phyloP scores from a whole-genome alignment of 53 echinoderm and acorn worm species.

The Crossaster papposus region DNA sequence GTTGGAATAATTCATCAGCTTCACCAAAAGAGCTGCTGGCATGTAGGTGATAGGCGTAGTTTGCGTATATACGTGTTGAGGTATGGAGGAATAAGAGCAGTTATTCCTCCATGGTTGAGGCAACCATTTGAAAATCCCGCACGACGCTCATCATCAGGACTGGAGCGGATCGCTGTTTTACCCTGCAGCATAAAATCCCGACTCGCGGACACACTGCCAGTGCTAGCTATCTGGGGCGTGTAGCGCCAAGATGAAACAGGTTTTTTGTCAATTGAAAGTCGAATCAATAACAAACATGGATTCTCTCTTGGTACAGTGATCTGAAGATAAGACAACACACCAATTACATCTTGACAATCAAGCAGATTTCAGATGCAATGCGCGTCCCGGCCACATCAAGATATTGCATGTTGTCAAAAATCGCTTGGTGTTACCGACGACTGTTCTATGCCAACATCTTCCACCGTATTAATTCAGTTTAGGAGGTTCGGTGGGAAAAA shows the following conservation, averaged over 20 bases:
- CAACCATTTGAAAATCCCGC: neutral
- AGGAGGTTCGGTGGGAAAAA: too few relatives aligned
- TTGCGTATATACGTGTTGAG: neutral
- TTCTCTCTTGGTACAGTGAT: neutral
- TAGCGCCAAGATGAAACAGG: neutral
- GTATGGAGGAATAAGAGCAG: too few relatives aligned
- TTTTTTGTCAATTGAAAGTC: neutral
- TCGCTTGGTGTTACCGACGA: neutral
- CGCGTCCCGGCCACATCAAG: neutral
- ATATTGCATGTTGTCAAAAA: neutral
- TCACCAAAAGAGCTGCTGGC: neutral
- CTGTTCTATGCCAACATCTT: neutral
- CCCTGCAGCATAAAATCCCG: neutral
- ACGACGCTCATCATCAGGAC: neutral
- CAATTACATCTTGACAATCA: neutral
- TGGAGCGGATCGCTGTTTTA: neutral
- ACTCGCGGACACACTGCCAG: neutral
- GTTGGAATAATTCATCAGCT: slow-evolving; percentile 1
- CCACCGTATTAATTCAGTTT: too few relatives aligned
- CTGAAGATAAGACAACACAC: neutral
- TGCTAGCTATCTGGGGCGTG: neutral
- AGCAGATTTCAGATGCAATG: neutral
- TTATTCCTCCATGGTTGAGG: neutral
- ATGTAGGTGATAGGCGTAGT: neutral
- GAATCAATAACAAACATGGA: neutral